A percentile compares a stretch with the other conserved stretches of the same genome.
These are phyloP conservation scores for Procavia capensis DNA, from an alignment of 2,113 vertebrate genomes.

Conservation along the genomic window DNA sequence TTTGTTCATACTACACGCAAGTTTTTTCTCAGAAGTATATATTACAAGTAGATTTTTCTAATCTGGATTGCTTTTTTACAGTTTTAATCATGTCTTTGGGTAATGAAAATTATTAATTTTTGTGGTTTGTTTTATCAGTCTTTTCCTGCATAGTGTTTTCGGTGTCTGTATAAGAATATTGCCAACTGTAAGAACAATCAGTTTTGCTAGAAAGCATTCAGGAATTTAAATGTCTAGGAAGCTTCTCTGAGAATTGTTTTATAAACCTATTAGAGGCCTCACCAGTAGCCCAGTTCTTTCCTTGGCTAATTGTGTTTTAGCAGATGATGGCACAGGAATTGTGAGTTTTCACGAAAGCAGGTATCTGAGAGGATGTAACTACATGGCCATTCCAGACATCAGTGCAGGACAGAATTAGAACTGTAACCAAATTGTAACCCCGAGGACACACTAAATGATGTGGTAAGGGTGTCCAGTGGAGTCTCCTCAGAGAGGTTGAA, in stretches of 20 bases:
- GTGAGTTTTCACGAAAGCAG: not conserved
- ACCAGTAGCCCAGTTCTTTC: not conserved
- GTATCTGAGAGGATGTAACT: not conserved
- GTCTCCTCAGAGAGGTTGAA: not conserved
- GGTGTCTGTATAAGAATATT: not conserved
- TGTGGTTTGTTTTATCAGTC: not conserved
- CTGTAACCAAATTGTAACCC: no score
- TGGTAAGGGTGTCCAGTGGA: not conserved
- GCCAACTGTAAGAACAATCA: not conserved
- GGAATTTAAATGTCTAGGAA: not conserved
- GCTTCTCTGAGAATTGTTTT: not conserved
- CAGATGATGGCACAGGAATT: slow-evolving; percentile 37
- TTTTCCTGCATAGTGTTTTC: not conserved
- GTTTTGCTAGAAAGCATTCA: not conserved
- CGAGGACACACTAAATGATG: not conserved
- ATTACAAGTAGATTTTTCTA: not conserved
- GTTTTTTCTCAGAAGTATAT: not conserved
- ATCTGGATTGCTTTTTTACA: not conserved
- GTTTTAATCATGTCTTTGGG: not conserved
- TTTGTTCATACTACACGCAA: not conserved
- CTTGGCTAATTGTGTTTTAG: not conserved
- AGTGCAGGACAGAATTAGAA: not conserved
- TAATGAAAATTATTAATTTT: not conserved
- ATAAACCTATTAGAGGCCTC: not conserved
- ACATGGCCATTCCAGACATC: not conserved